phyloP scores from a whole-genome alignment of 2,797 vertebrate species.

The Trichosurus vulpecula region DNA sequence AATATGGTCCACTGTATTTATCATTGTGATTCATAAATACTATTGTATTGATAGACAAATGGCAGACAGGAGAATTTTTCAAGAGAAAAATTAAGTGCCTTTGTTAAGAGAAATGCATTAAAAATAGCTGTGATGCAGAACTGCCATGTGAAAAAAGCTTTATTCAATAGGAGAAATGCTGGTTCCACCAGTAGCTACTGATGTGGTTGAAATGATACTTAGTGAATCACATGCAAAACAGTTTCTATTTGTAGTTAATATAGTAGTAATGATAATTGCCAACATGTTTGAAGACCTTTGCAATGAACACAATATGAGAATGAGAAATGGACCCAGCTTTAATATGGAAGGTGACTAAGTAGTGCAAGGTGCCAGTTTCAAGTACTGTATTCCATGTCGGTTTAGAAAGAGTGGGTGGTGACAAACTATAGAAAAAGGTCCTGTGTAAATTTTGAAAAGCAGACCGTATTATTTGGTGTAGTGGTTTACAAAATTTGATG shows the following conservation, averaged over 20 bases:
- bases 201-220: neutral
- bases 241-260: neutral
- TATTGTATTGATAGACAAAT: neutral
- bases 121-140: neutral
- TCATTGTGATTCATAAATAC: neutral
- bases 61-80: neutral
- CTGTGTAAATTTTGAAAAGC: too few species aligned
- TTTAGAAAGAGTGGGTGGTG: too few species aligned
- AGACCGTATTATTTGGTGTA: too few species aligned
- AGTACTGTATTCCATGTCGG: too few species aligned
- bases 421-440: too few species aligned
- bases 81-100: neutral
- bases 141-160: neutral
- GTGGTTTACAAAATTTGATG: too few species aligned
- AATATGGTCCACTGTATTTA: neutral
- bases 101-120: neutral
- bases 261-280: neutral
- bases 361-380: too few species aligned
- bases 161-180: neutral
- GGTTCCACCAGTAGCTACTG: neutral
- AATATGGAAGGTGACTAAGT: too few species aligned
- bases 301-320: neutral
- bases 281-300: neutral
- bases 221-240: neutral
- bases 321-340: neutral